Evolutionary conservation across 2,113 vertebrate genomes (phyloP).

Genomic region (Leptosomus discolor): DNA sequence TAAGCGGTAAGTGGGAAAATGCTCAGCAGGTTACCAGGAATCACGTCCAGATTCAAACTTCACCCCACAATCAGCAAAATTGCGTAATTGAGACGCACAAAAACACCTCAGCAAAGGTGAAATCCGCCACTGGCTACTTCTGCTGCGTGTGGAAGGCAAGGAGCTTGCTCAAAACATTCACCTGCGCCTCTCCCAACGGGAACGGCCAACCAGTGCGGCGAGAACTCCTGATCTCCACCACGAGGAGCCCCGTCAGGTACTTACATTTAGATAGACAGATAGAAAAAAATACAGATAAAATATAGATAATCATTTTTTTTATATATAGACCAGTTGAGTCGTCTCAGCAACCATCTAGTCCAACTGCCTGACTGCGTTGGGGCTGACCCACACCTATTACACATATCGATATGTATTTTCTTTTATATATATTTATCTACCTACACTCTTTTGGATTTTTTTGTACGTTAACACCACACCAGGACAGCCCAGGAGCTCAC

Average conservation of each 20-base stretch:
- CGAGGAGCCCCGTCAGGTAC: not conserved
- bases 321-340: no score
- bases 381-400: not conserved
- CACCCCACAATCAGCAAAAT: not conserved
- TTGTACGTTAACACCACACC: not conserved
- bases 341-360: not conserved
- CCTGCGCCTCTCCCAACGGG: not conserved
- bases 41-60: not conserved
- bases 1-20: not conserved
- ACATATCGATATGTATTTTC: not conserved
- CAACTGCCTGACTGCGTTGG: not conserved
- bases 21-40: not conserved
- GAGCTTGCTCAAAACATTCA: not conserved
- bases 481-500: not conserved
- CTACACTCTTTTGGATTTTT: not conserved
- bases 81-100: not conserved
- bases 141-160: not conserved
- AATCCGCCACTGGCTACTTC: not conserved
- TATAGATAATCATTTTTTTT: not conserved
- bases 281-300: not conserved
- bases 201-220: fast-evolving
- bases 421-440: not conserved
- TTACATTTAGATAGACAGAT: not conserved
- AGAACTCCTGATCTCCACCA: not conserved
- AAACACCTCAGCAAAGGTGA: not conserved